Base-by-base conservation (phyloP, 2,113 vertebrate species). In the Thalassarche chlororhynchos region DNA sequence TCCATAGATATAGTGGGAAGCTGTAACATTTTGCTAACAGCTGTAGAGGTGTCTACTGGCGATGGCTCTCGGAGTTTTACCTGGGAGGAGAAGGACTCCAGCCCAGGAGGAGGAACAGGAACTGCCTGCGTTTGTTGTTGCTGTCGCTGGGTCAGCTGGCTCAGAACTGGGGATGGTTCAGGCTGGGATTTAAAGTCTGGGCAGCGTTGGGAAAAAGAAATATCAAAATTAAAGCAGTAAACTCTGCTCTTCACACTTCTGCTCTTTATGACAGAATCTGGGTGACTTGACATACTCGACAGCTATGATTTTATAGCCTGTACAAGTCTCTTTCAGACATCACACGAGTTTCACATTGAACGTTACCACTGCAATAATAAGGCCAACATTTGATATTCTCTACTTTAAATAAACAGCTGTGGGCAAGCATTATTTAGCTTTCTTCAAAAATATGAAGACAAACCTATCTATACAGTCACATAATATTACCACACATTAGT, bases 91-190 rank as follows among this genome's bases (percentile, higher is more conserved):
- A 98, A 99, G 4, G 98, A 98, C 91, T 99, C 99, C 85, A 99
- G 97, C 93, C 99, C 99, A 94, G 97, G 97, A 98, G 97, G 97
- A 79, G 95, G 97, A 94, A 87, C 92, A 80, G 98, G 62, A 88
- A 98, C 89, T 77, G 97, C 47, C 85, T 98, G 98, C 17, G 36
- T 97, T 97, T 97, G 97, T 28, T 98, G 98, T 2, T 99, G 99
- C 80, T 99, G 99, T 94, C 99, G 98, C 94, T 99, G 99, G 64
- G 98, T 98, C 90, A 99, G 96, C 91, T 99, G 99, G 98, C 99
- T 99, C 93, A 99, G 98, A 97, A 99, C 98, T 11, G 99, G 99
- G 36, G 99, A 99, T 28, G 99, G 99, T 74, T 99, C 99, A 64
- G 99, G 99, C 86, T 99, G 99, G 92, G 98, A 98, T 97, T 99